Evolutionary conservation across 2,113 vertebrate genomes (phyloP).

Genomic region (Protobothrops mucrosquamatus): DNA sequence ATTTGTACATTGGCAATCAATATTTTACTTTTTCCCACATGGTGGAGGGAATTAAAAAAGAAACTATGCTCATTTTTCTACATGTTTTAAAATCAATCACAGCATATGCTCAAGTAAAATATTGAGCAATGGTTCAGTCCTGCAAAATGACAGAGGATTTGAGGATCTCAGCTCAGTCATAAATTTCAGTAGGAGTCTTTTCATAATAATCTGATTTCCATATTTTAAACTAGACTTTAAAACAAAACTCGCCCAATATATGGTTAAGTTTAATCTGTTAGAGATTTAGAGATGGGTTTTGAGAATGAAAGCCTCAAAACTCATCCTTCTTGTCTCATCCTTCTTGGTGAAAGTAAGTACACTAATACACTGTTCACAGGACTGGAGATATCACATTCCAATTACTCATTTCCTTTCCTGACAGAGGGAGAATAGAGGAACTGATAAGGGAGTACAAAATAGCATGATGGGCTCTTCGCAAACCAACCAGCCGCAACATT

Average conservation of each 20-base stretch:
- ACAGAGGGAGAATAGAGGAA: not conserved
- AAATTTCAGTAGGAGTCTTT: conserved; percentile 1
- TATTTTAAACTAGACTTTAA: not conserved
- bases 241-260: not conserved
- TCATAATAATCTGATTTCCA: not conserved
- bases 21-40: not conserved
- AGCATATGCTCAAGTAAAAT: not conserved
- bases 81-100: not conserved
- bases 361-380: not conserved
- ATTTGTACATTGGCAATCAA: not conserved
- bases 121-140: conserved; percentile 1
- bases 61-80: not conserved
- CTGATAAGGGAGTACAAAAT: not conserved
- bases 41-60: not conserved
- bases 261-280: not conserved
- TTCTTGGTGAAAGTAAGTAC: not conserved
- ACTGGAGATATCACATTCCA: not conserved
- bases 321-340: not conserved
- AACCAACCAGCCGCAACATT: not conserved
- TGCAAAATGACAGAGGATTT: not conserved
- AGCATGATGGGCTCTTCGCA: not conserved
- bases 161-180: not conserved
- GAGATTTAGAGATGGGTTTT: not conserved
- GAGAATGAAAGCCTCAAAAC: not conserved
- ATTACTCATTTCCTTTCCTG: not conserved